Base-by-base conservation (phyloP, 2,888 invertebrate genomes). In the Marronus borbonicus region DNA sequence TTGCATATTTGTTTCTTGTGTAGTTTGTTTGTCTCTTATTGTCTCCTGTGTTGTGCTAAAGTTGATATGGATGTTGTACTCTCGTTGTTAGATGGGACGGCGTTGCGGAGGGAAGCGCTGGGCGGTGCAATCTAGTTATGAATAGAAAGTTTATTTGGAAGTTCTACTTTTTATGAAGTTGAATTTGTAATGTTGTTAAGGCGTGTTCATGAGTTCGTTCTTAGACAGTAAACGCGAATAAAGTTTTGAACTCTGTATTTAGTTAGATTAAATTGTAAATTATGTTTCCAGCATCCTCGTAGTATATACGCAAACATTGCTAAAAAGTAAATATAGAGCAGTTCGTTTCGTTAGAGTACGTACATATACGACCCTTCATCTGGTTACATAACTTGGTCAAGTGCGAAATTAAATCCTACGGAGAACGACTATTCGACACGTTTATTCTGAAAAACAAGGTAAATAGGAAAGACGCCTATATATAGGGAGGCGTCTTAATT, bases 111-210 rank as follows among this genome's bases (percentile, higher is more conserved):
- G 31, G 17, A 60, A 20, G 39, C 24, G 44, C 36, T 74, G 72
- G 60, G 60, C 44, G 39, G 24, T 36, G n/a, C 80, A 81, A 81
- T 80, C 76, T 76, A 74, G 79, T 81, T 81, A 81, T 81, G 81
- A 81, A 81, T 81, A 81, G 80, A 78, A 76, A 81, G 76, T 81
- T 81, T 81, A 81, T 80, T 81, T 75, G 66, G 66, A 79, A 80
- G 64, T 77, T 80, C 50, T 80, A 76, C 79, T 64, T 69, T 76
- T 76, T 74, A 74, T 62, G 39, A 74, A 74, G 64, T 72, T 72
- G 62, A 77, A 77, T 76, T 76, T 68, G 66, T 68, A 76, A 68
- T 58, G 66, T 58, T 76, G 66, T 76, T 65, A 65, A 50, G 52
- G 76, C 76, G 76, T 65, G 65, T 39, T 76, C 68, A 66, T 68